Percentiles rank a stretch among this genome's conserved stretches.
phyloP scores from a whole-genome alignment of 2,888 invertebrate genomes.

The Incurvaria masculella region DNA sequence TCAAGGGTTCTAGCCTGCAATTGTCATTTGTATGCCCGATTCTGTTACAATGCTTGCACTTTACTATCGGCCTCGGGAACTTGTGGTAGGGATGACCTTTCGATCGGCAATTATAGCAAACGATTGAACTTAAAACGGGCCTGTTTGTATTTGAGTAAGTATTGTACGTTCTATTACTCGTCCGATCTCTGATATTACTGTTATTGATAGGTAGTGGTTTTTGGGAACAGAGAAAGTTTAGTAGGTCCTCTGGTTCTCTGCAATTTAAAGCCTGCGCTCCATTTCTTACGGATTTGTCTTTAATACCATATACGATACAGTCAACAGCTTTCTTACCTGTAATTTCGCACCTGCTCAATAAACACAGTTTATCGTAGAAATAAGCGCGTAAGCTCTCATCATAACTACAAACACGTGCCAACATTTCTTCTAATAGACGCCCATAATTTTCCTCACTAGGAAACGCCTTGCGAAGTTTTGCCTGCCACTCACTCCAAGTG shows the following conservation, averaged over 20 bases:
- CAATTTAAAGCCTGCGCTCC: slow-evolving; percentile 14
- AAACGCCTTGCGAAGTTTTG: slow-evolving; percentile 16
- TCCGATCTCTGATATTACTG: too few species aligned
- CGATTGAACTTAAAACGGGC: neutral
- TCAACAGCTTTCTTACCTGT: slow-evolving; percentile 16
- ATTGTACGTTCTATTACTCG: too few species aligned
- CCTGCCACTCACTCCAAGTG: slow-evolving; percentile 17
- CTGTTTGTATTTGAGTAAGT: too few species aligned
- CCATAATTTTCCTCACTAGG: slow-evolving; percentile 16
- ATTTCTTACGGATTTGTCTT: slow-evolving; percentile 12
- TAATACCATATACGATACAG: slow-evolving; percentile 17
- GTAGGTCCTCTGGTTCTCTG: slow-evolving; percentile 14
- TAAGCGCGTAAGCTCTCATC: slow-evolving; percentile 13
- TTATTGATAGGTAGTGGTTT: too few species aligned
- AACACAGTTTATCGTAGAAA: slow-evolving; percentile 14
- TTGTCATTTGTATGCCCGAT: slow-evolving; percentile 6
- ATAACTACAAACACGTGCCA: slow-evolving; percentile 7
- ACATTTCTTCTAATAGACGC: slow-evolving; percentile 15
- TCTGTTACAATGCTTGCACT: slow-evolving; percentile 7
- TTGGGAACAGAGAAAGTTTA: slow-evolving; percentile 7
- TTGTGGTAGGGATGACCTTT: slow-evolving; percentile 7
- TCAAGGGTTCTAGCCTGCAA: slow-evolving; percentile 5
- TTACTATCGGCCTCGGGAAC: slow-evolving; percentile 6
- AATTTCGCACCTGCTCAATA: slow-evolving; percentile 15
- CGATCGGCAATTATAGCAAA: slow-evolving; percentile 6